A percentile compares a stretch with the other conserved stretches of the same genome.
These are phyloP conservation scores for Lacerta viridis DNA, from an alignment of 2,797 vertebrate genomes.

Conservation along the genomic window DNA sequence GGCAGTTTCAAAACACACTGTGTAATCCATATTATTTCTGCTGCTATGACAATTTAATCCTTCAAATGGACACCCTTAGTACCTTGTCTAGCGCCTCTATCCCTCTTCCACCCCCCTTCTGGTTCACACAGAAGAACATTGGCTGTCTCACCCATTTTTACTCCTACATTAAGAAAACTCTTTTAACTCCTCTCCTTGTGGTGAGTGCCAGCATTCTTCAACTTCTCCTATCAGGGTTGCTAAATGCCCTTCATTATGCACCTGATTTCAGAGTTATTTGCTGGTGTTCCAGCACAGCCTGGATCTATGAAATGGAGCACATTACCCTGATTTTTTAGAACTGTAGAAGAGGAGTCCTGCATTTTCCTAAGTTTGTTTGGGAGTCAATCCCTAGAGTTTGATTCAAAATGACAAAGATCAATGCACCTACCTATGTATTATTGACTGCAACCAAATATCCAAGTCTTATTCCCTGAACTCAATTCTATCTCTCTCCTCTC, in stretches of 20 bases:
- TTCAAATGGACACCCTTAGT: background rate
- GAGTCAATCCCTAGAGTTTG: constrained; percentile 16
- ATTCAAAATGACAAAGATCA: background rate
- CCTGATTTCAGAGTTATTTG: constrained; percentile 20
- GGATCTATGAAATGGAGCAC: background rate
- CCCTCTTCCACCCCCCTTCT: background rate
- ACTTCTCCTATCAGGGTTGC: constrained; percentile 20
- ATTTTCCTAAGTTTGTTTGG: background rate
- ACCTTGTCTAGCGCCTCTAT: constrained; percentile 8
- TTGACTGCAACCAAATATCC: background rate
- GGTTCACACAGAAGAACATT: constrained; percentile 17
- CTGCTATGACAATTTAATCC: background rate
- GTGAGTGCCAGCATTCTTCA: constrained; percentile 20
- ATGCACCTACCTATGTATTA: too few species aligned
- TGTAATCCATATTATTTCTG: constrained; percentile 18
- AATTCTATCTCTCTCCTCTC: background rate
- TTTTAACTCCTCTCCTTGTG: constrained; percentile 54
- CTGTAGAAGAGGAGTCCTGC: constrained; percentile 4
- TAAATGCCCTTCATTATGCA: constrained; percentile 30
- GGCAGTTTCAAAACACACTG: background rate
- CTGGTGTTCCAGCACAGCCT: background rate
- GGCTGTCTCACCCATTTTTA: constrained; percentile 17
- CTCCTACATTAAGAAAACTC: constrained; percentile 23
- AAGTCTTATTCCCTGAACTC: background rate
- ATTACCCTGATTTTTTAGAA: constrained; percentile 25